Percentiles rank a stretch among this genome's conserved stretches.
Evolutionary conservation across 2,888 invertebrate genomes (phyloP).

Genomic region (Coremacera marginata): DNA sequence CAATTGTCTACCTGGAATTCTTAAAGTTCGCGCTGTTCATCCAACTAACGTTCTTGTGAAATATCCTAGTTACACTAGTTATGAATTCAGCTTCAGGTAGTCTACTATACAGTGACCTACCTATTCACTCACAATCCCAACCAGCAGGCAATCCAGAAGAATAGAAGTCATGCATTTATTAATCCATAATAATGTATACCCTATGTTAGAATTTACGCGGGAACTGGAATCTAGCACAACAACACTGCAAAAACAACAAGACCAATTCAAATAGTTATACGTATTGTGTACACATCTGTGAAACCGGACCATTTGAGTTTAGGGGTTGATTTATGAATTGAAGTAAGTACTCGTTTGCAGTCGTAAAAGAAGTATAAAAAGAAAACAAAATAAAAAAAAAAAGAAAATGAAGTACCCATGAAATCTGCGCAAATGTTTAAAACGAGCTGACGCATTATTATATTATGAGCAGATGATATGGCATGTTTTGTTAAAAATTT

Average conservation of each 20-base stretch:
- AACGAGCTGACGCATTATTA: too few relatives aligned
- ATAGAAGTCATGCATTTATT: background rate
- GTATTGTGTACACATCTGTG: background rate
- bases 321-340: too few relatives aligned
- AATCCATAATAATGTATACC: background rate
- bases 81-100: background rate
- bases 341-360: too few relatives aligned
- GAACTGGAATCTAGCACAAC: slow-evolving; percentile 18
- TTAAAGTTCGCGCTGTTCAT: background rate
- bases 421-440: too few relatives aligned
- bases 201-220: slow-evolving; percentile 25
- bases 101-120: background rate
- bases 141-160: background rate
- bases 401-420: too few relatives aligned
- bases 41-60: slow-evolving; percentile 18
- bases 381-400: too few relatives aligned
- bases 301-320: too few relatives aligned
- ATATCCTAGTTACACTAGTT: background rate
- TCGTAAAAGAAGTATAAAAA: too few relatives aligned
- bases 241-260: slow-evolving; percentile 21
- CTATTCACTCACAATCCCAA: slow-evolving; percentile 3
- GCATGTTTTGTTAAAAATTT: too few relatives aligned
- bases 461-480: too few relatives aligned
- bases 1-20: slow-evolving; percentile 27
- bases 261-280: slow-evolving; percentile 22